A percentile compares a stretch with the other conserved stretches of the same genome.
Evolutionary conservation across 1,140 invertebrate genomes (phyloP).

Genomic region (Heliconius himera): DNA sequence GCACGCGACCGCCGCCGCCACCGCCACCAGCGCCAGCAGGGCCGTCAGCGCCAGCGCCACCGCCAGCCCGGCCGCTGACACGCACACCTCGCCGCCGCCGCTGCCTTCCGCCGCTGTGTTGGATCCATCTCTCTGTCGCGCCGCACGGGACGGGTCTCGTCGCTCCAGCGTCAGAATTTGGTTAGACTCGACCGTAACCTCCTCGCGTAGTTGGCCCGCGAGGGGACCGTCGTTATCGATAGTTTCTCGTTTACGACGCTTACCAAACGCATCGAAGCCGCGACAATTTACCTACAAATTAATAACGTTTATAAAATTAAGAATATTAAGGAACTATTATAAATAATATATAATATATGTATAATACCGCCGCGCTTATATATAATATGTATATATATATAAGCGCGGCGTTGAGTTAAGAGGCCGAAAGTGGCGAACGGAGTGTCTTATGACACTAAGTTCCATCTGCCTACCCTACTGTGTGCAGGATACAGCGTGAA

Average conservation of each 20-base stretch:
- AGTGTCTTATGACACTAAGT: too few relatives aligned
- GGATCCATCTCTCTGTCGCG: slow-evolving; percentile 79
- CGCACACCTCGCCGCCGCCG: slow-evolving; percentile 93
- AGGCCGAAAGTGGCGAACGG: too few relatives aligned
- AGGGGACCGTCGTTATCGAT: slow-evolving; percentile 83
- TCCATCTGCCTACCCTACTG: too few relatives aligned
- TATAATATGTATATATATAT: too few relatives aligned
- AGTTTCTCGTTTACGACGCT: slow-evolving; percentile 87
- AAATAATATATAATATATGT: background rate
- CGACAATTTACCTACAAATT: slow-evolving; percentile 92
- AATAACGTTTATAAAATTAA: slow-evolving; percentile 21
- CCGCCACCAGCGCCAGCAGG: slow-evolving; percentile 93
- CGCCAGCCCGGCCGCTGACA: slow-evolving; percentile 95
- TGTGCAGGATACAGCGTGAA: too few relatives aligned
- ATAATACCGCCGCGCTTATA: too few relatives aligned
- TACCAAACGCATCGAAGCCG: slow-evolving; percentile 93
- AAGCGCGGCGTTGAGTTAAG: too few relatives aligned
- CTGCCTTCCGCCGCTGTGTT: slow-evolving; percentile 81
- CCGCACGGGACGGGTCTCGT: slow-evolving; percentile 84
- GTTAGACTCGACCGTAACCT: slow-evolving; percentile 96
- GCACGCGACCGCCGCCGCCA: slow-evolving; percentile 96
- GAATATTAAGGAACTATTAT: background rate
- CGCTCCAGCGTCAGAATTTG: slow-evolving; percentile 94
- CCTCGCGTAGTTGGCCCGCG: slow-evolving; percentile 93
- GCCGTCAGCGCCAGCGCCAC: slow-evolving; percentile 96